Evolutionary conservation across 2,797 vertebrate species (phyloP).

Genomic region (Tinamus major): DNA sequence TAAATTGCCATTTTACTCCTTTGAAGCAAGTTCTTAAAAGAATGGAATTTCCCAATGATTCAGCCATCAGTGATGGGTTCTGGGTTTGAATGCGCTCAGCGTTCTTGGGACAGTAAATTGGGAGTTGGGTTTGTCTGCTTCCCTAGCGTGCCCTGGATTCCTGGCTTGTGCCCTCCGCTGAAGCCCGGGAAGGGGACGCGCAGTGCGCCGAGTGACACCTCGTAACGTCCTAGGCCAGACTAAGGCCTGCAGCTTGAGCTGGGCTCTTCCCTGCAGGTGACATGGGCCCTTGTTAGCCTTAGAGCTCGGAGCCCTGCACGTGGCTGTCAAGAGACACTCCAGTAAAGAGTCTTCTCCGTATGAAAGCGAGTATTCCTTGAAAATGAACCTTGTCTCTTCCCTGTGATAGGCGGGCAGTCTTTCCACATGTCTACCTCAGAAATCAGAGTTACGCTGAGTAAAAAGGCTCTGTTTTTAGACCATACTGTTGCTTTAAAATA

Average conservation of each 20-base stretch:
- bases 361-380: background rate
- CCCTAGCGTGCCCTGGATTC: background rate
- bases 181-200: background rate
- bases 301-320: background rate
- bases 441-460: background rate
- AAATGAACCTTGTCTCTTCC: background rate
- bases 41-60: background rate
- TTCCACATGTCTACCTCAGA: background rate
- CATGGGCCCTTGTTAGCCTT: background rate
- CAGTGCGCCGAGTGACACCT: background rate
- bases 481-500: background rate
- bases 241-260: background rate
- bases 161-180: background rate
- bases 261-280: background rate
- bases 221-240: background rate
- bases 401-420: background rate
- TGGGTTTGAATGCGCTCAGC: background rate
- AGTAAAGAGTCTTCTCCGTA: background rate
- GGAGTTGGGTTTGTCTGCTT: background rate
- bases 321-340: background rate
- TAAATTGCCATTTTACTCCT: background rate
- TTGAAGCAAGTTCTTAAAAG: background rate
- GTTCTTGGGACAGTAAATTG: rapidly evolving
- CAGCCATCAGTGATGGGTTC: background rate
- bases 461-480: background rate